Conservation (phyloP, 2,888 invertebrate genomes). For the Pachydiplax longipennis region DNA sequence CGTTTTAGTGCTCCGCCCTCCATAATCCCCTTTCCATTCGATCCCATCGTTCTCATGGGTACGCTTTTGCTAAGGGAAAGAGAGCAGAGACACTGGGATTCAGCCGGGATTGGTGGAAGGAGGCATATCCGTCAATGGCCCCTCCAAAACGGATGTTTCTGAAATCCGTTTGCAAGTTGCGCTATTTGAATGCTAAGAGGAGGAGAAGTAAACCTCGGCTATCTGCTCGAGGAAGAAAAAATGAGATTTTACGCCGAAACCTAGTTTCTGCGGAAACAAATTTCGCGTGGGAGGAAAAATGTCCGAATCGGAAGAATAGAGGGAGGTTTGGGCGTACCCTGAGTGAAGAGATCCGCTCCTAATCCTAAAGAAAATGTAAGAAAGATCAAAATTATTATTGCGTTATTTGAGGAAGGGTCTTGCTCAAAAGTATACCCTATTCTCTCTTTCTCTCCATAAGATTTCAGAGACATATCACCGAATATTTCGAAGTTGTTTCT, state of each 20-base stretch:
- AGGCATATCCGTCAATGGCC: not conserved
- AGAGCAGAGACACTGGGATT: not conserved
- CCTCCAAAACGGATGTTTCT: not conserved
- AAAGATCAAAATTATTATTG: too few species aligned
- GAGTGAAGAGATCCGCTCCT: too few species aligned
- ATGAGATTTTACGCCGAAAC: too few species aligned
- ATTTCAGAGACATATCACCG: too few species aligned
- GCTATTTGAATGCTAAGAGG: not conserved
- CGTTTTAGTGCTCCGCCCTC: not conserved
- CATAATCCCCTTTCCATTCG: not conserved
- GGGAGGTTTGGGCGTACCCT: not conserved
- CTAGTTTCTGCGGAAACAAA: too few species aligned
- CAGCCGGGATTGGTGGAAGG: not conserved
- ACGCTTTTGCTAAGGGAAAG: not conserved
- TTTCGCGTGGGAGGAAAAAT: not conserved
- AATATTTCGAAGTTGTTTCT: too few species aligned
- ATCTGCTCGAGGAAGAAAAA: not conserved
- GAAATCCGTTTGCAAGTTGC: constrained; percentile 25
- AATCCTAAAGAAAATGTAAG: too few species aligned
- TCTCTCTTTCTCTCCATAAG: too few species aligned
- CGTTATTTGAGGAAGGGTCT: too few species aligned
- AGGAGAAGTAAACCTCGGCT: not conserved
- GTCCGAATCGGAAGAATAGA: not conserved
- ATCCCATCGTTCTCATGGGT: not conserved
- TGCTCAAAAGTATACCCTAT: too few species aligned